Evolutionary conservation across 2,113 vertebrate species (phyloP).

Genomic region (Rhombomys opimus): DNA sequence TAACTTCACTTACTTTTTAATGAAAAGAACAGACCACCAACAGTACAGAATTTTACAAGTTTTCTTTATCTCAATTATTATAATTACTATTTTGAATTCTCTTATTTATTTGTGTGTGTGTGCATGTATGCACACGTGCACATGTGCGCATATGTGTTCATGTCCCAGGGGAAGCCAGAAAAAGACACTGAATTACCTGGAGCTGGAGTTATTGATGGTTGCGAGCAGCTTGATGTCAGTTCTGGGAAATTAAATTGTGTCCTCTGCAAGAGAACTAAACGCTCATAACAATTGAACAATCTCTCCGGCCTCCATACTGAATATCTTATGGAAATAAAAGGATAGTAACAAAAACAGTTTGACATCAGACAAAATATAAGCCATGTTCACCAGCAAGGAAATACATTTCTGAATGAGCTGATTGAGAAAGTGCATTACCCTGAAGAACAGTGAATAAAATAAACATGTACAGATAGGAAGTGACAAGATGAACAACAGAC

Average conservation of each 20-base stretch:
- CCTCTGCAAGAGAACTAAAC: background rate
- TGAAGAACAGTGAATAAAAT: background rate
- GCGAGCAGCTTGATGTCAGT: background rate
- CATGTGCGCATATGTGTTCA: background rate
- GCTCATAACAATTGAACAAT: background rate
- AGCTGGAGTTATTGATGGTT: background rate
- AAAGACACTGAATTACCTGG: too few species aligned
- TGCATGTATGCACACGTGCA: too few species aligned
- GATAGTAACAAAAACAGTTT: background rate
- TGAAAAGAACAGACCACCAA: background rate
- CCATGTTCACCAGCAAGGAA: background rate
- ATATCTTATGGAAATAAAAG: background rate
- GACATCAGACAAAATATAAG: background rate
- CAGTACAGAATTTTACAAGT: background rate
- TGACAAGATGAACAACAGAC: background rate
- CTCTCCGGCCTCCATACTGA: background rate
- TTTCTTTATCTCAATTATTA: background rate
- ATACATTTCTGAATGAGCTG: background rate
- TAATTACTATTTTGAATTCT: background rate
- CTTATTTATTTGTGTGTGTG: background rate
- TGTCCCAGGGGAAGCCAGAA: background rate
- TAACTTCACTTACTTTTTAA: background rate
- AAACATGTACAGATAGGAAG: background rate
- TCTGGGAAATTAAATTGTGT: background rate
- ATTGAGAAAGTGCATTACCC: background rate